Conservation (phyloP, 2,113 vertebrate genomes). For the Helogale parvula region DNA sequence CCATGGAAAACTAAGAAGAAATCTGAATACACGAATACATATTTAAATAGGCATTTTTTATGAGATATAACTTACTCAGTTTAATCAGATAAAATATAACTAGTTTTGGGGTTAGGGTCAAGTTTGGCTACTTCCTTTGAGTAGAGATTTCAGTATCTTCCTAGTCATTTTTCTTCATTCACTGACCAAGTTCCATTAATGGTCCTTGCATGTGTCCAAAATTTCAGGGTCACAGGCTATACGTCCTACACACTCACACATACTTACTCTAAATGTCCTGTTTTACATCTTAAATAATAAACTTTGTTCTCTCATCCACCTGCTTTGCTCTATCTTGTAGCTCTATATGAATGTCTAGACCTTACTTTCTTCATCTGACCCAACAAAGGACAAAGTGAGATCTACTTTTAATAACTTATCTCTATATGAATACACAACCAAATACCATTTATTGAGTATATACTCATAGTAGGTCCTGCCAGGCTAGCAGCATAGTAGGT, state of each 20-base stretch:
- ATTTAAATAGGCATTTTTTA: constrained; percentile 22
- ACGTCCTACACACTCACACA: neutral
- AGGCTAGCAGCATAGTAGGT: neutral
- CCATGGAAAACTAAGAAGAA: constrained; percentile 34
- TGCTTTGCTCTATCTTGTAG: neutral
- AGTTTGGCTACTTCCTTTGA: constrained; percentile 13
- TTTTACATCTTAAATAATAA: neutral
- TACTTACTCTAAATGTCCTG: neutral
- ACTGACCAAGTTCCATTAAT: neutral
- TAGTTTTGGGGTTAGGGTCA: neutral
- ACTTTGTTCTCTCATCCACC: neutral
- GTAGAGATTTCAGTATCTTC: constrained; percentile 26
- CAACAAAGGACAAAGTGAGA: neutral
- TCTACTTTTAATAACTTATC: neutral
- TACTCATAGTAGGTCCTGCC: neutral
- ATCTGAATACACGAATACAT: constrained; percentile 17
- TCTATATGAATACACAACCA: neutral
- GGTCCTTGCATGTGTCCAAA: neutral
- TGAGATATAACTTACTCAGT: neutral
- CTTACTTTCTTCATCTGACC: neutral
- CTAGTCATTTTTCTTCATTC: constrained; percentile 3
- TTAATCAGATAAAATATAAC: constrained; percentile 35
- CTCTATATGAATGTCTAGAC: neutral
- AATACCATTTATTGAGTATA: neutral
- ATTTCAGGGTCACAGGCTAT: neutral